Evolutionary conservation across 2,888 invertebrate genomes (phyloP).

Genomic region (Vanessa cardui): DNA sequence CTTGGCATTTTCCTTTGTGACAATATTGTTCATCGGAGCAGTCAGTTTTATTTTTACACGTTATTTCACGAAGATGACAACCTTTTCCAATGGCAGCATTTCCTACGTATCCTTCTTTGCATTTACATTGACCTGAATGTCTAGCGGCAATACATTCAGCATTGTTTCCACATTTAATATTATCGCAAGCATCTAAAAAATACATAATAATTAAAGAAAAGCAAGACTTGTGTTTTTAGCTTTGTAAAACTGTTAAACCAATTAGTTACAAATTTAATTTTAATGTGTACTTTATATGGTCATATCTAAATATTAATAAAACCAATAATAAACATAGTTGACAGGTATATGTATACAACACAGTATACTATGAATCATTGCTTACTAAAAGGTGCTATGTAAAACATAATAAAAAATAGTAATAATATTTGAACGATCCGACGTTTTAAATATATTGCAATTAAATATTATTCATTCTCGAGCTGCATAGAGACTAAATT

Average conservation of each 20-base stretch:
- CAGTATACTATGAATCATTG: too few species aligned
- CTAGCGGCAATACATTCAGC: conserved; percentile 90
- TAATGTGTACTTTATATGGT: too few species aligned
- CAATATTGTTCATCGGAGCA: conserved; percentile 92
- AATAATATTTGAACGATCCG: too few species aligned
- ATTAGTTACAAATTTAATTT: too few species aligned
- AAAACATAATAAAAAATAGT: too few species aligned
- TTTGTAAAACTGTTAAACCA: too few species aligned
- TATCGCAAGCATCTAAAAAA: conserved; percentile 89
- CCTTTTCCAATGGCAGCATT: conserved; percentile 88
- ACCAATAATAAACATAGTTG: background rate
- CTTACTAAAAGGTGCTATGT: too few species aligned
- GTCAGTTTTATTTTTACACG: conserved; percentile 87
- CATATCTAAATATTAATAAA: conserved; percentile 8
- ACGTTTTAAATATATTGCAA: too few species aligned
- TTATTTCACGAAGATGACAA: conserved; percentile 88
- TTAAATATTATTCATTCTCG: too few species aligned
- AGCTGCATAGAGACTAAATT: too few species aligned
- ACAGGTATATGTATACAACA: too few species aligned
- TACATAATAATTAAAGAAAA: background rate
- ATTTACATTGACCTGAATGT: conserved; percentile 90
- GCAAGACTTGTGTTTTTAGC: background rate
- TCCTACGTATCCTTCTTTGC: conserved; percentile 90
- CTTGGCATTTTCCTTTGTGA: conserved; percentile 90
- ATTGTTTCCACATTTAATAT: conserved; percentile 90